A percentile compares a stretch with the other conserved stretches of the same genome.
Conservation (phyloP, 1,140 invertebrate species). For the Drosophila biarmipes region DNA sequence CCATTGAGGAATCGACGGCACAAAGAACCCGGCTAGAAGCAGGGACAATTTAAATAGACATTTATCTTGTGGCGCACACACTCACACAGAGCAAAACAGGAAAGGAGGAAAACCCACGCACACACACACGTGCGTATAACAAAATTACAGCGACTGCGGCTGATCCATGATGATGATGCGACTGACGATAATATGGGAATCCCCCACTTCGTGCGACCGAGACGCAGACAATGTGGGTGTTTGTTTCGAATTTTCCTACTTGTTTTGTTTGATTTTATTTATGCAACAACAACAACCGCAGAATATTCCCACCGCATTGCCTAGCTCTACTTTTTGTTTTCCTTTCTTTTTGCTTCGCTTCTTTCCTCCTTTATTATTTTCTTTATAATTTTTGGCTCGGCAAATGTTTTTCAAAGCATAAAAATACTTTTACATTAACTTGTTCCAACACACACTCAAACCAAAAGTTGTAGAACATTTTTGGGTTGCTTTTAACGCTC, state of each 20-base stretch:
- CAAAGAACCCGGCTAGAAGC: constrained; percentile 49
- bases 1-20: constrained; percentile 52
- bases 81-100: constrained; percentile 11
- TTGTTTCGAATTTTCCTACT: constrained; percentile 30
- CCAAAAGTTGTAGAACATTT: constrained; percentile 73
- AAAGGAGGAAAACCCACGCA: constrained; percentile 11
- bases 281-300: constrained; percentile 65
- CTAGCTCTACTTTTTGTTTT: constrained; percentile 39
- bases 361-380: constrained; percentile 71
- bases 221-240: constrained; percentile 23
- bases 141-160: constrained; percentile 73
- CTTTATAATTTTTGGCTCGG: constrained; percentile 76
- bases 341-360: constrained; percentile 18
- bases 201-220: constrained; percentile 32
- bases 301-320: constrained; percentile 40
- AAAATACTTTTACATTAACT: constrained; percentile 84
- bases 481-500: constrained; percentile 74
- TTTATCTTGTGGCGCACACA: constrained; percentile 75
- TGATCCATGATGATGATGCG: constrained; percentile 76
- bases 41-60: constrained; percentile 83
- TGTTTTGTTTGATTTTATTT: constrained; percentile 77
- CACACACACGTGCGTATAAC: constrained; percentile 59
- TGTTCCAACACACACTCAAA: constrained; percentile 58
- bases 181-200: constrained; percentile 32
- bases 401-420: constrained; percentile 82